Percentiles rank a stretch among this genome's conserved stretches.
These are phyloP conservation scores for Musca vetustissima DNA, from an alignment of 1,140 invertebrate genomes.

Conservation along the genomic window DNA sequence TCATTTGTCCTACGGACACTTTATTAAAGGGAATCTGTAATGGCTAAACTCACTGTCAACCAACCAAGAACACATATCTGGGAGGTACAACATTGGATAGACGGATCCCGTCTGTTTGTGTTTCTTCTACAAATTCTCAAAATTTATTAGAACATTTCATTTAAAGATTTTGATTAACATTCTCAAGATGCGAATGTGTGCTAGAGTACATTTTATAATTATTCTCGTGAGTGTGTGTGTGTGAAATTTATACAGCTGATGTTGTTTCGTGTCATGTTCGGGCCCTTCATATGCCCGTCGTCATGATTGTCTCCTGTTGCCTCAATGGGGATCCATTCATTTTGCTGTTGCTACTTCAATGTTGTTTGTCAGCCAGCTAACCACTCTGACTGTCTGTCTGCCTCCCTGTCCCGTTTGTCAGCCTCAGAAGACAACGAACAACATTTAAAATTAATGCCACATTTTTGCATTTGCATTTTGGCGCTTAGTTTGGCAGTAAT, in stretches of 20 bases:
- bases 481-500: slow-evolving; percentile 32
- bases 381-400: background rate
- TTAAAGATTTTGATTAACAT: slow-evolving; percentile 23
- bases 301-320: background rate
- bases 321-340: background rate
- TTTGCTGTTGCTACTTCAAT: background rate
- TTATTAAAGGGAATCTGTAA: background rate
- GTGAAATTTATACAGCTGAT: no score
- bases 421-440: background rate
- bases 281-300: background rate
- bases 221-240: no score
- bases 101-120: background rate
- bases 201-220: no score
- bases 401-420: background rate
- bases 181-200: background rate
- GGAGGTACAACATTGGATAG: background rate
- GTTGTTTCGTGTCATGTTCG: no score
- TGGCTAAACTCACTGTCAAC: background rate
- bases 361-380: background rate
- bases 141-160: slow-evolving; percentile 20
- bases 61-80: no score
- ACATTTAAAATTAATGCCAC: slow-evolving; percentile 23
- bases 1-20: background rate
- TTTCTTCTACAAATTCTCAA: background rate
- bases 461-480: slow-evolving; percentile 22